Percentiles rank a stretch among this genome's conserved stretches.
phyloP scores from a whole-genome alignment of 2,113 vertebrate species.

The Macrotis lagotis region DNA sequence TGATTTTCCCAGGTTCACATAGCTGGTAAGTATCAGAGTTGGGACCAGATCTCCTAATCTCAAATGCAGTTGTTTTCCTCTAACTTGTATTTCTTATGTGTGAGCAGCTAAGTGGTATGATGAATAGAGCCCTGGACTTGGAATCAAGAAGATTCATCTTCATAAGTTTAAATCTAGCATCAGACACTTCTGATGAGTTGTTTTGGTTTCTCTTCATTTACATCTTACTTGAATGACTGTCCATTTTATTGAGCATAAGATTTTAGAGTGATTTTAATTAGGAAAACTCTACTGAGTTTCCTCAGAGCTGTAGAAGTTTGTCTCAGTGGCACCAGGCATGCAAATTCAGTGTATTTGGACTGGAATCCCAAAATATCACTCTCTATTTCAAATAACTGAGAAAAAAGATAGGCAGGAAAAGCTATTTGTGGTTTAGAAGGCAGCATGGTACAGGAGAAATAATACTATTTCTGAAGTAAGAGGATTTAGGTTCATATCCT shows the following conservation, averaged over 20 bases:
- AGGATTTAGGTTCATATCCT: not conserved
- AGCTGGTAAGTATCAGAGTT: not conserved
- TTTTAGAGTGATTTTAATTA: not conserved
- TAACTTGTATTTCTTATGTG: not conserved
- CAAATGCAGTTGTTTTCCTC: not conserved
- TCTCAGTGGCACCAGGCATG: not conserved
- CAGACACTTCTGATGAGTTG: not conserved
- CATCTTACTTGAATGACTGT: not conserved
- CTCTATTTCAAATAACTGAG: not conserved
- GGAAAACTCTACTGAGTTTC: not conserved
- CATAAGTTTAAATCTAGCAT: not conserved
- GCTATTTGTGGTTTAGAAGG: not conserved
- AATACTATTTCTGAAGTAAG: not conserved
- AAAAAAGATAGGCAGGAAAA: not conserved
- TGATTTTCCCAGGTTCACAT: not conserved
- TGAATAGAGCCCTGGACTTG: not conserved
- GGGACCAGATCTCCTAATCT: not conserved
- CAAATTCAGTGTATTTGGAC: not conserved
- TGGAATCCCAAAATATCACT: not conserved
- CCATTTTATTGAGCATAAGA: not conserved
- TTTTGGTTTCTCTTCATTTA: not conserved
- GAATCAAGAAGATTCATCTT: not conserved
- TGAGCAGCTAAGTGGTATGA: not conserved
- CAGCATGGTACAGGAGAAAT: not conserved
- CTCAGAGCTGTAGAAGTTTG: not conserved